Conservation (phyloP, 2,888 invertebrate species). For the Andrena bicolor region DNA sequence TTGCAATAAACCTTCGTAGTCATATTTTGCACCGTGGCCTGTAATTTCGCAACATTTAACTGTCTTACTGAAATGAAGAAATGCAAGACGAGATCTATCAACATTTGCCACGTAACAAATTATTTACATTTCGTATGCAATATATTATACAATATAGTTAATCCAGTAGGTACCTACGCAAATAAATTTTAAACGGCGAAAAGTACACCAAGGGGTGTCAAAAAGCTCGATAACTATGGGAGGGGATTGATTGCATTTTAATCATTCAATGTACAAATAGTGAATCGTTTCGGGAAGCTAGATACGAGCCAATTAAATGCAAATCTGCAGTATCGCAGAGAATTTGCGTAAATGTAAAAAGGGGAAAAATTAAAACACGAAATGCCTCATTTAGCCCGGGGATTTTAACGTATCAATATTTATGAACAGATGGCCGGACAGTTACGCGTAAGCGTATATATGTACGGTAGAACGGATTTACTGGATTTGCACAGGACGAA, state of each 20-base stretch:
- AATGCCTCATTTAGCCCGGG: constrained; percentile 60
- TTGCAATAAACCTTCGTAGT: too few species aligned
- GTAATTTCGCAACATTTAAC: too few species aligned
- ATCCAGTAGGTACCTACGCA: too few species aligned
- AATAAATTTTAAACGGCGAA: constrained; percentile 3
- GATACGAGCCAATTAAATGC: constrained; percentile 59
- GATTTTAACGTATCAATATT: constrained; percentile 70
- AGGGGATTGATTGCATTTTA: constrained; percentile 23
- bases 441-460: constrained; percentile 67
- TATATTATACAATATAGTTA: neutral
- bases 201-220: neutral
- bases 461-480: constrained; percentile 62
- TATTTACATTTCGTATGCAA: neutral
- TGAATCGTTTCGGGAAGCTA: constrained; percentile 39
- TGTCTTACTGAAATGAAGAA: too few species aligned
- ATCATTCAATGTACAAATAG: constrained; percentile 44
- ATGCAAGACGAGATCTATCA: neutral
- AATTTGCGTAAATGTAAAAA: neutral
- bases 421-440: constrained; percentile 65
- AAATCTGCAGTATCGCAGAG: constrained; percentile 42
- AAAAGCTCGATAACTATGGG: neutral
- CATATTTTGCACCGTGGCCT: too few species aligned
- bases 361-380: constrained; percentile 58
- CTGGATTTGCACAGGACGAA: constrained; percentile 64
- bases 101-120: neutral